Evolutionary conservation across 1,140 invertebrate genomes (phyloP), one percentile per base, ranked within the genome.

Genomic region (Euschistus heros): DNA sequence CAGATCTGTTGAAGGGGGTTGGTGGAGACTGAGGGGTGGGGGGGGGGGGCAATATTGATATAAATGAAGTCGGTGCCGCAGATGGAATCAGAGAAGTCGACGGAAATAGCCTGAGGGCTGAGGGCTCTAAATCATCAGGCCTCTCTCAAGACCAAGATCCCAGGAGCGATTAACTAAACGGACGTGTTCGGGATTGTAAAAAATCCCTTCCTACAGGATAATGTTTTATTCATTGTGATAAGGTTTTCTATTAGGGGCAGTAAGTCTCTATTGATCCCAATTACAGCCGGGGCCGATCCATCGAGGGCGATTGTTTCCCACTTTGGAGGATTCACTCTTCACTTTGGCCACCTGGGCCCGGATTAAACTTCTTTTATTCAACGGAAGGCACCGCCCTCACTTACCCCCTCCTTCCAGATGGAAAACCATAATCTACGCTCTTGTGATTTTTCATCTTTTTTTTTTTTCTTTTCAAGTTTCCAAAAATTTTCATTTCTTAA

Each of bases 281-380:
- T 47, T 47, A 47, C 46, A 47, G 15, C 2, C 8, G 7, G 8
- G 7, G 8, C 17, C 46, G 15, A 47, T 47, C 46, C 46, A 47
- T 47, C 46, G 2, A 2, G 7, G 46, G 46, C 18, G 46, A 47
- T 47, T 47, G 46, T 47, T 47, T 47, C 46, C 15, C 46, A n/a
- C 18, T 15, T 47, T 47, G 15, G 46, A 15, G 46, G 15, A 15
- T 47, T 44, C 17, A 10, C 17, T 44, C 17, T 44, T 44, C 8
- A 7, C 42, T 4, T 47, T 14, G 46, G 3, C 46, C 46, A 47
- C 46, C 46, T 47, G 46, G 2, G 46, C 13, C 46, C 4, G 46
- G 46, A 47, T 47, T 47, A 47, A 47, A 47, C 3, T 47, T 47
- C 46, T 47, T 47, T 47, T 47, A 47, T 47, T 47, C 46, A 47